Evolutionary conservation across 2,888 invertebrate species (phyloP).

Genomic region (Xanthostigma xanthostigma): DNA sequence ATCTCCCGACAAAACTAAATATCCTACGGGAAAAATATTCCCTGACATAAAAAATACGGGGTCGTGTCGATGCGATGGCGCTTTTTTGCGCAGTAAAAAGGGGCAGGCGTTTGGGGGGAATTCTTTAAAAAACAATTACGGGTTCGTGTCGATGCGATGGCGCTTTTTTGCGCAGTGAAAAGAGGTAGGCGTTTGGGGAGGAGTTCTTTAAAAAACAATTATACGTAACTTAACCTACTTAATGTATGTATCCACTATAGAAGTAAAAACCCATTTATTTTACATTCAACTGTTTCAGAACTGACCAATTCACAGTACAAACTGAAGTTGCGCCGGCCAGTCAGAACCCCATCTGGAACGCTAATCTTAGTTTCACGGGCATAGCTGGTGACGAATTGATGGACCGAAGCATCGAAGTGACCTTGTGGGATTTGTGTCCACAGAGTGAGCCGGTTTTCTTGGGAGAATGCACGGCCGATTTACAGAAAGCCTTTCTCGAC

Average conservation of each 20-base stretch:
- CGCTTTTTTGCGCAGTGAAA: too few species aligned
- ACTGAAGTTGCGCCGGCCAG: conserved; percentile 77
- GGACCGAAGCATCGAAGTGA: conserved; percentile 69
- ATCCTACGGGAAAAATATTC: too few species aligned
- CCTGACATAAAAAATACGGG: too few species aligned
- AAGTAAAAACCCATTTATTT: background rate
- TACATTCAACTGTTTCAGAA: conserved; percentile 32
- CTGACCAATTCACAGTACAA: conserved; percentile 59
- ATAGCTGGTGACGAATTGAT: conserved; percentile 66
- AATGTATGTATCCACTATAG: background rate
- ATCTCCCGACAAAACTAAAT: too few species aligned
- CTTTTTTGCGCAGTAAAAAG: too few species aligned
- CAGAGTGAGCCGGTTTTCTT: conserved; percentile 69
- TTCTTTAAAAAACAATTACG: too few species aligned
- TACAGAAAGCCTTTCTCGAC: conserved; percentile 72
- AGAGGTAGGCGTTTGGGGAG: too few species aligned
- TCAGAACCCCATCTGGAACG: conserved; percentile 85
- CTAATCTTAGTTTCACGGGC: conserved; percentile 68
- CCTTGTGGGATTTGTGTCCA: conserved; percentile 75
- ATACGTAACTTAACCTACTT: too few species aligned
- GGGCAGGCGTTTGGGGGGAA: too few species aligned
- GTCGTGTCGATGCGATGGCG: too few species aligned
- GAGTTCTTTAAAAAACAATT: too few species aligned
- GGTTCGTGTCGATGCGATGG: too few species aligned
- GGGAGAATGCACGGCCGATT: conserved; percentile 66